Base-by-base conservation (phyloP, 2,113 vertebrate genomes). In the Montifringilla adamsi region DNA sequence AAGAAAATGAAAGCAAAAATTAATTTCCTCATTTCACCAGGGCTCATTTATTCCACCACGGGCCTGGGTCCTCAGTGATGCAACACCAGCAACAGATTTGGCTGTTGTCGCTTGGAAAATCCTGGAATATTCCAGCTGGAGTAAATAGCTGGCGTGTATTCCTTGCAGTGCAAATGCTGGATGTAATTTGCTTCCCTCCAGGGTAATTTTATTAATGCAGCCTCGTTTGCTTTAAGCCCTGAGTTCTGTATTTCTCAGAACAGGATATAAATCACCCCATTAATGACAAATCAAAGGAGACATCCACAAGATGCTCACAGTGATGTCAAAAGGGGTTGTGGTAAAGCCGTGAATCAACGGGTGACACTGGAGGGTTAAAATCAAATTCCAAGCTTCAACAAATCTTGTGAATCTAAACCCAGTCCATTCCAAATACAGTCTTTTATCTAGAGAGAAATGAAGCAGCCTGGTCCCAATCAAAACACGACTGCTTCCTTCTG, bases 271-370 rank as follows among this genome's bases (percentile, higher is more conserved):
- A 94, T 97, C 96, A 97, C 76, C 60, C 39, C 44, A 5, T 47
- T 93, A 92, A 77, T 75, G 93, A 93, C 49, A 95, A 96, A 93
- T 79, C 62, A 63, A 94, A 90, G 91, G 84, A 96, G 95, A 95
- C 76, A 37, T 8, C 64, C 44, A 85, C 39, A 82, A 81, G 91
- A 79, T 79, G 93, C 91, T 97, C 97, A 28, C 46, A 74, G 72
- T 97, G 98, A 98, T 98, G 97, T 99, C 98, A 41, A 41, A 41
- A 98, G 97, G 50, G 31, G 44, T 68, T 68, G 93, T 93, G 96
- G 96, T 92, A 87, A 97, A 97, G 95, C 93, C 74, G 80, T 94
- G 81, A 94, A 96, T 98, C 97, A 97, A 91, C 39, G 94, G 23
- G 72, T 77, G 90, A 90, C 92, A 75, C 2, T 46, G 56, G 78